Percentiles rank a stretch among this genome's conserved stretches.
Conservation (phyloP, 2,888 invertebrate genomes). For the Ophraella communa region DNA sequence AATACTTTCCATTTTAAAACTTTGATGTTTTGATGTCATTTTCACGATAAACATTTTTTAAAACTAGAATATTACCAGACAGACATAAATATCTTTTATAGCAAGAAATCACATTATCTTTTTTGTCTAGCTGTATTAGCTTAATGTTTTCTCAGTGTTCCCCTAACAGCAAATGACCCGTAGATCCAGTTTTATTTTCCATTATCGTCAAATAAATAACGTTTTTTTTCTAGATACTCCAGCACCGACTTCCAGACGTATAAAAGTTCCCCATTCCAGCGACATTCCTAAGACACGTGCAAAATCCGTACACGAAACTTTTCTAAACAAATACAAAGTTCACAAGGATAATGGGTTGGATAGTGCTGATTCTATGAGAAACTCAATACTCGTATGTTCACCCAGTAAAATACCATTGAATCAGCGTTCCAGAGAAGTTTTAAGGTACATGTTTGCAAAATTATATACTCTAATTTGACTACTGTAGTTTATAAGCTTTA, state of each 20-base stretch:
- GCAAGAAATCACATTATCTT: background rate
- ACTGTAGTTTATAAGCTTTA: no score
- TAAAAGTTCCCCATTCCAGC: slow-evolving; percentile 32
- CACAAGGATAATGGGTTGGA: slow-evolving; percentile 25
- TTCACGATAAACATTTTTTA: no score
- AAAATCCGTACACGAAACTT: slow-evolving; percentile 24
- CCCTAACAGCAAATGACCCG: background rate
- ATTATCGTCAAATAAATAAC: slow-evolving; percentile 16
- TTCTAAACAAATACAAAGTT: slow-evolving; percentile 31
- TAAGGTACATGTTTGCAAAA: slow-evolving; percentile 14
- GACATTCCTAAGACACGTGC: slow-evolving; percentile 25
- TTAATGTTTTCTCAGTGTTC: background rate
- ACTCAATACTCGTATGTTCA: slow-evolving; percentile 9
- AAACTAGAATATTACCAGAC: no score
- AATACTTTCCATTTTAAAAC: no score
- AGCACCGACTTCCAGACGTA: slow-evolving; percentile 26
- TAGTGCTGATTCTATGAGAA: slow-evolving; percentile 25
- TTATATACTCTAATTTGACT: no score
- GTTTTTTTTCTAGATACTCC: background rate
- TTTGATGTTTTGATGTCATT: no score
- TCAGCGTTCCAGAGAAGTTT: slow-evolving; percentile 7
- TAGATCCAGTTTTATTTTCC: background rate
- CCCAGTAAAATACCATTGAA: slow-evolving; percentile 16
- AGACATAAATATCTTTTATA: background rate
- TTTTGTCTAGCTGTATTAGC: background rate